A percentile compares a stretch with the other conserved stretches of the same genome.
Conservation (phyloP, 2,113 vertebrate species). For the Vulpes vulpes region DNA sequence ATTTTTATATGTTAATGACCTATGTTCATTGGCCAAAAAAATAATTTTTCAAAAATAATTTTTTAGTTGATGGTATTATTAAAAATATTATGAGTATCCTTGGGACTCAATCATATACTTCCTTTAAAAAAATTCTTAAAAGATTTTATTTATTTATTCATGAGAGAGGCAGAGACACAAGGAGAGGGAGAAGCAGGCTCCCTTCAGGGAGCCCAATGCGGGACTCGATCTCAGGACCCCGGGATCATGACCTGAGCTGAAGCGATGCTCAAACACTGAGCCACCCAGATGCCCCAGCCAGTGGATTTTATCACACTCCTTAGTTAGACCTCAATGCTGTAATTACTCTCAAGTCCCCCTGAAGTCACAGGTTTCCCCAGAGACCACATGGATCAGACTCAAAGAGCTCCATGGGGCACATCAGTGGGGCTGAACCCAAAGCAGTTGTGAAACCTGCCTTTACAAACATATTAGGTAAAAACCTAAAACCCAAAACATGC, state of each 20-base stretch:
- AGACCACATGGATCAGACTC: not conserved
- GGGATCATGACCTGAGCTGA: no score
- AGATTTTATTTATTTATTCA: no score
- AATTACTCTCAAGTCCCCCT: not conserved
- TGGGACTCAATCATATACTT: not conserved
- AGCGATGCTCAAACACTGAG: no score
- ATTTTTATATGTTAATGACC: not conserved
- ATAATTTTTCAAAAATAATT: not conserved
- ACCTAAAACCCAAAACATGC: not conserved
- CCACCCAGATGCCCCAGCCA: no score
- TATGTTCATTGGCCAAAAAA: constrained; percentile 7
- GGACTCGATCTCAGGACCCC: no score
- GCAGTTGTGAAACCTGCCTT: not conserved
- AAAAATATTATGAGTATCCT: not conserved
- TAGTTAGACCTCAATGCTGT: not conserved
- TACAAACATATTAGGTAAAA: not conserved
- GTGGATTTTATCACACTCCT: not conserved
- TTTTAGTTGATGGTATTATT: not conserved
- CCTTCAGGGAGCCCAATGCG: no score
- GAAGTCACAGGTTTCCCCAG: not conserved
- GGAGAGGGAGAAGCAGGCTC: no score
- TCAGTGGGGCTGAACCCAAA: not conserved
- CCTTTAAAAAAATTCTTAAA: not conserved
- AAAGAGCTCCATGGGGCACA: not conserved
- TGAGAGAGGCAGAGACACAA: no score